These are phyloP conservation scores for Tortrix viridana DNA, from an alignment of 2,888 invertebrate species.

Conservation along the genomic window DNA sequence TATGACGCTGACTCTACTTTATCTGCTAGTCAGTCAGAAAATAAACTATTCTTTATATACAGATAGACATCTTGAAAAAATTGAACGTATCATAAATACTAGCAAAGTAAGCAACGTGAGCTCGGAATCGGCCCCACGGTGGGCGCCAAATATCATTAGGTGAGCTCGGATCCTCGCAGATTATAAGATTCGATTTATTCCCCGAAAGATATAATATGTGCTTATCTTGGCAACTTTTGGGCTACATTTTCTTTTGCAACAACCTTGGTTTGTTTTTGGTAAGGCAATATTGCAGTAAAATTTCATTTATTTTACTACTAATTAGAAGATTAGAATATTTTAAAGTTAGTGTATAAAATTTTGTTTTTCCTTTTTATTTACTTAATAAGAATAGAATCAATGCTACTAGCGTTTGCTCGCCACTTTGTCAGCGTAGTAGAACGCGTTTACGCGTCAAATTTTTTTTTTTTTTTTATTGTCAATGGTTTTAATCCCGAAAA, in stretches of 20 bases:
- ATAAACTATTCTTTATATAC: too few species aligned
- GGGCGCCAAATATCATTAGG: constrained; percentile 40
- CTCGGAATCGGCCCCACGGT: constrained; percentile 29
- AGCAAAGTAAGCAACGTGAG: constrained; percentile 9
- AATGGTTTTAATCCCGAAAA: too few species aligned
- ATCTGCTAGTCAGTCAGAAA: too few species aligned
- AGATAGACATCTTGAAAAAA: not conserved
- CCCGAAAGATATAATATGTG: constrained; percentile 43
- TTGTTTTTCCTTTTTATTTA: too few species aligned
- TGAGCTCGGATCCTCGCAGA: constrained; percentile 39
- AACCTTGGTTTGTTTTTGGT: constrained; percentile 5
- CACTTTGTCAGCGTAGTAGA: too few species aligned
- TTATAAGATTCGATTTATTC: constrained; percentile 51
- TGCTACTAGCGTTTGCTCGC: too few species aligned
- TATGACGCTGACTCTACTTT: too few species aligned
- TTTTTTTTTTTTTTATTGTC: too few species aligned
- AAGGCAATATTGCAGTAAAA: not conserved
- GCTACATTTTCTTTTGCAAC: too few species aligned
- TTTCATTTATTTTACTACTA: not conserved
- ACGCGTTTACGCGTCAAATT: too few species aligned
- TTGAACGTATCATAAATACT: constrained; percentile 5
- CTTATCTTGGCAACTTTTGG: constrained; percentile 13
- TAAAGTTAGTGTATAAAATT: too few species aligned
- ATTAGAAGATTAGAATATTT: not conserved
- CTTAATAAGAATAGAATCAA: too few species aligned